These are phyloP conservation scores for Gasterosteus nipponicus DNA, from an alignment of 2,113 vertebrate species.

Conservation along the genomic window DNA sequence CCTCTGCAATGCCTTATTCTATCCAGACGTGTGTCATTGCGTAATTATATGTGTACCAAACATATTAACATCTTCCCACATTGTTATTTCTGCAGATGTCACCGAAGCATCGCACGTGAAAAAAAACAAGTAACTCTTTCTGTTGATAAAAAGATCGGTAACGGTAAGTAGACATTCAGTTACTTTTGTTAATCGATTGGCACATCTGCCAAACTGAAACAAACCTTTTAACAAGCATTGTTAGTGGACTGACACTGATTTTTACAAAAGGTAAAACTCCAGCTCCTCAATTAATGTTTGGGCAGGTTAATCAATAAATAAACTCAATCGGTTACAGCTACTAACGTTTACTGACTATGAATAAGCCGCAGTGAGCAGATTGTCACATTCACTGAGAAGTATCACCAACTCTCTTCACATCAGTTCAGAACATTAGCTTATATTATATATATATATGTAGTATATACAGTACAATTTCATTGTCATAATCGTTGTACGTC, in stretches of 20 bases:
- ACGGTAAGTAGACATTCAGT: background rate
- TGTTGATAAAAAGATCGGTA: background rate
- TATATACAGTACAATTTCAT: no score
- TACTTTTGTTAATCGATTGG: background rate
- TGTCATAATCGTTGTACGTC: no score
- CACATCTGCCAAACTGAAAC: background rate
- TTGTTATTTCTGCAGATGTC: no score
- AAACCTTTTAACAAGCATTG: background rate
- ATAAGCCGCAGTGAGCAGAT: background rate
- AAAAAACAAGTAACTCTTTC: background rate
- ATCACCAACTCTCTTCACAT: background rate
- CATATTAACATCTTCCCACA: no score
- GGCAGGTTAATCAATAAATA: background rate
- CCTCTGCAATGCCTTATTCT: no score
- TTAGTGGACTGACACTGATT: background rate
- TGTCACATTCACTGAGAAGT: background rate
- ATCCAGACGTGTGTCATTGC: no score
- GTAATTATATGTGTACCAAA: no score
- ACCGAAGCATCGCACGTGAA: no score
- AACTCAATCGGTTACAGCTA: background rate
- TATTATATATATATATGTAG: no score
- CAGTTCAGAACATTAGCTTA: background rate
- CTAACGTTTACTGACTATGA: background rate
- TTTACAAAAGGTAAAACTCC: background rate
- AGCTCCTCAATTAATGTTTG: background rate